Percentiles rank a stretch among this genome's conserved stretches.
Evolutionary conservation across 1,140 invertebrate species (phyloP).

Genomic region (Drosophila nigromelanica): DNA sequence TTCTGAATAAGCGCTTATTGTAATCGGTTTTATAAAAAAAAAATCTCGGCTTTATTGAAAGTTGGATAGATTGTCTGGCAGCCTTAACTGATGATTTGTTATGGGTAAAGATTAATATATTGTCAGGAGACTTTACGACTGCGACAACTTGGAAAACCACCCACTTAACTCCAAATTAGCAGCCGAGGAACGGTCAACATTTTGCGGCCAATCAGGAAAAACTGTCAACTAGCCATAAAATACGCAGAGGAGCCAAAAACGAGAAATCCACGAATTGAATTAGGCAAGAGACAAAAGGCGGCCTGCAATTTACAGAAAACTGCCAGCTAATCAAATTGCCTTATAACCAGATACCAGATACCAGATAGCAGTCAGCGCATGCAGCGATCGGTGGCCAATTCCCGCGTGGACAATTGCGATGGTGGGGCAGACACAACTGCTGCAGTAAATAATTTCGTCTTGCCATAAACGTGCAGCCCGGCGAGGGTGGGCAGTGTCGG

Average conservation of each 20-base stretch:
- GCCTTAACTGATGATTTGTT: not conserved
- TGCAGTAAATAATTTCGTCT: conserved; percentile 78
- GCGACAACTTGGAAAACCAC: conserved; percentile 8
- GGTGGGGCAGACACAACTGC: conserved; percentile 24
- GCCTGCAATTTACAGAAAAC: conserved; percentile 72
- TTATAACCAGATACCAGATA: conserved; percentile 52
- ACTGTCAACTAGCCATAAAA: conserved; percentile 70
- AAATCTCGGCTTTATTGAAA: not conserved
- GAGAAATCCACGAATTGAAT: conserved; percentile 68
- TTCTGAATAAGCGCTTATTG: too few species aligned
- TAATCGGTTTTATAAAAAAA: too few species aligned
- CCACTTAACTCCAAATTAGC: conserved; percentile 43
- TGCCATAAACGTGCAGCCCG: conserved; percentile 68
- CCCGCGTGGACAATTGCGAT: conserved; percentile 75
- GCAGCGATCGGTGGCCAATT: conserved; percentile 63
- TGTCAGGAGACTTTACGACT: conserved; percentile 2
- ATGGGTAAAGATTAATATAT: conserved; percentile 7
- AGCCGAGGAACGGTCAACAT: conserved; percentile 19
- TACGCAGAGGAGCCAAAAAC: conserved; percentile 37
- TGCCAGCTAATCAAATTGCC: conserved; percentile 77
- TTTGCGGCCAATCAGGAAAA: conserved; percentile 62
- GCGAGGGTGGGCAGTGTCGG: conserved; percentile 29
- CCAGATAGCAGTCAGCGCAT: conserved; percentile 6
- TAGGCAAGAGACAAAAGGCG: conserved; percentile 67
- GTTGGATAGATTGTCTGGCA: not conserved